Evolutionary conservation across 2,113 vertebrate species (phyloP).

Genomic region (Motacilla tschutschensis): DNA sequence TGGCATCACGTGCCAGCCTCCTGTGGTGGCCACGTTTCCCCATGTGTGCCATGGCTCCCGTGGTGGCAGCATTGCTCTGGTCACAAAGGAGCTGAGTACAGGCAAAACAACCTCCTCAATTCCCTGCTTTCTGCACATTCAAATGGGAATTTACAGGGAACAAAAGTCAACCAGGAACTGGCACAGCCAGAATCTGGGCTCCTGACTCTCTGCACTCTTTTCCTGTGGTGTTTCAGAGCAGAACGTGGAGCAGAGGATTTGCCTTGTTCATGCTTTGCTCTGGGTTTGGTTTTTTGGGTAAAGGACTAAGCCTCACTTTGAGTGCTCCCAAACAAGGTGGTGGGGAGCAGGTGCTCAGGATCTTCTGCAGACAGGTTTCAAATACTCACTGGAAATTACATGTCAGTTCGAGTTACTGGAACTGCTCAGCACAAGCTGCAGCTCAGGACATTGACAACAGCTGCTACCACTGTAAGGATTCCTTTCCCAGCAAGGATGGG

Average conservation of each 20-base stretch:
- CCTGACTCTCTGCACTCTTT: background rate
- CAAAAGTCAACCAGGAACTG: background rate
- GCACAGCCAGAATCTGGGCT: background rate
- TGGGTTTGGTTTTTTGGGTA: background rate
- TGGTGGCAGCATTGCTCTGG: background rate
- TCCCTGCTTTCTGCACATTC: background rate
- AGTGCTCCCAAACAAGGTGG: background rate
- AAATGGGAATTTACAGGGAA: background rate
- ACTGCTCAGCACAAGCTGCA: background rate
- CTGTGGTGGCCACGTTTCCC: background rate
- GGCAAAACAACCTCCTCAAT: background rate
- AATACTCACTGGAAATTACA: background rate
- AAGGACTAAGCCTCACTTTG: background rate
- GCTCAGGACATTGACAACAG: background rate
- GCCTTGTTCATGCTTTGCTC: background rate
- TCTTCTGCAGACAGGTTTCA: background rate
- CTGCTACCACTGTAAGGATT: background rate
- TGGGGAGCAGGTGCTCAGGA: background rate
- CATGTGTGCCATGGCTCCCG: accelerated
- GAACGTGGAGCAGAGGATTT: background rate
- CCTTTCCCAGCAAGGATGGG: background rate
- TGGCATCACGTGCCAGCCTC: accelerated
- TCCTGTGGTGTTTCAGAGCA: background rate
- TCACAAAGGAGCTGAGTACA: background rate
- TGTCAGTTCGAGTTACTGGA: background rate